These are phyloP conservation scores for Aurelia aurita DNA, from an alignment of 30 jellyfish, hydroid and myxozoan genomes.

Conservation along the genomic window DNA sequence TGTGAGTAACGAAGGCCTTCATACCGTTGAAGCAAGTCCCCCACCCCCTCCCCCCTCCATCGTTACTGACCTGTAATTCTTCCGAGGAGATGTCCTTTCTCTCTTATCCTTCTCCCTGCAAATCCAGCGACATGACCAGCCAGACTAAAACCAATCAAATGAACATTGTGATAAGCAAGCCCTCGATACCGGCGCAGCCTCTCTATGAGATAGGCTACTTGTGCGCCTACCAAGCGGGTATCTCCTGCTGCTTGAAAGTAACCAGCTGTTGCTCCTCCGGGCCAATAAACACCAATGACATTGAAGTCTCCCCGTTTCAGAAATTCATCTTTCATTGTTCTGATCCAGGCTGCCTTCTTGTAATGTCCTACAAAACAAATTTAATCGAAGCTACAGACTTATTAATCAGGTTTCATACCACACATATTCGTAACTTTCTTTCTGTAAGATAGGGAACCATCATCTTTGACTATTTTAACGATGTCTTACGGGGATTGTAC, in stretches of 20 bases:
- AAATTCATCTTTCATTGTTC: constrained; percentile 6
- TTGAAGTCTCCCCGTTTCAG: constrained; percentile 71
- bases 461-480: no score
- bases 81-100: constrained; percentile 45
- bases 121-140: constrained; percentile 83
- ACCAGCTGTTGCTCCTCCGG: constrained; percentile 56
- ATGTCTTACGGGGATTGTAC: no score
- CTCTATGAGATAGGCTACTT: constrained; percentile 41
- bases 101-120: constrained; percentile 74
- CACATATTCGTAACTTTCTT: no score
- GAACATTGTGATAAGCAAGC: constrained; percentile 34
- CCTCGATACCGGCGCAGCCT: constrained; percentile 43
- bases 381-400: no score
- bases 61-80: constrained; percentile 76
- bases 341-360: constrained; percentile 7
- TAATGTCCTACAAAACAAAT: neutral
- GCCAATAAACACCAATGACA: constrained; percentile 72
- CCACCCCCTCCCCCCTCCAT: no score
- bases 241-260: constrained; percentile 83
- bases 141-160: constrained; percentile 79
- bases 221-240: constrained; percentile 83
- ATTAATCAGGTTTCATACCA: no score
- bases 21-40: no score
- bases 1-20: no score
- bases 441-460: no score